phyloP scores from a whole-genome alignment of 2,113 vertebrate genomes.

The Gallinago jamesoni region DNA sequence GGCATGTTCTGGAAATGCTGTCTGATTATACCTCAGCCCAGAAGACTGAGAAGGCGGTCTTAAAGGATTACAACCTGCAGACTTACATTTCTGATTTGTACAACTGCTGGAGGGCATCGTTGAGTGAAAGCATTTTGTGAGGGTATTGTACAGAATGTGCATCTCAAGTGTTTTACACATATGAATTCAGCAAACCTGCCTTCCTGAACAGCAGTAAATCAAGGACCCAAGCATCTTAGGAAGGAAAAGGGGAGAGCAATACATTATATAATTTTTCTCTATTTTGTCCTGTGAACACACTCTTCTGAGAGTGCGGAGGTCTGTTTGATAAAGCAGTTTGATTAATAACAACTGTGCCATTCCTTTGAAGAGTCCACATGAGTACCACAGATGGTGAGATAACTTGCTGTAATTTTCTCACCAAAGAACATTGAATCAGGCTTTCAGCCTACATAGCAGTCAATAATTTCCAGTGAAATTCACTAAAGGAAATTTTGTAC shows the following conservation, averaged over 20 bases:
- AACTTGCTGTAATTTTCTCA: constrained; percentile 49
- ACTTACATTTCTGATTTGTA: neutral
- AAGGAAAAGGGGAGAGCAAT: neutral
- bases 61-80: constrained; percentile 5
- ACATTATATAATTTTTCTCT: neutral
- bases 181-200: neutral
- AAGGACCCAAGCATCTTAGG: neutral
- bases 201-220: constrained; percentile 25
- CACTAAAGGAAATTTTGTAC: constrained; percentile 2
- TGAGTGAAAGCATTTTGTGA: constrained; percentile 27
- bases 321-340: constrained; percentile 45
- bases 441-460: constrained; percentile 37
- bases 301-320: neutral
- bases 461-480: constrained; percentile 46
- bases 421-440: constrained; percentile 27
- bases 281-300: neutral
- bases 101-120: neutral
- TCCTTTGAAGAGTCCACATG: constrained; percentile 35
- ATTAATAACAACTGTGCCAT: constrained; percentile 54
- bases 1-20: neutral
- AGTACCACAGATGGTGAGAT: constrained; percentile 64
- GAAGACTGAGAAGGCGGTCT: neutral
- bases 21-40: neutral
- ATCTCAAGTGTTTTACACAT: neutral
- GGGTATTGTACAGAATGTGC: neutral